Conservation (phyloP, 2,888 invertebrate species). For the Lasioglossum pauxillum region DNA sequence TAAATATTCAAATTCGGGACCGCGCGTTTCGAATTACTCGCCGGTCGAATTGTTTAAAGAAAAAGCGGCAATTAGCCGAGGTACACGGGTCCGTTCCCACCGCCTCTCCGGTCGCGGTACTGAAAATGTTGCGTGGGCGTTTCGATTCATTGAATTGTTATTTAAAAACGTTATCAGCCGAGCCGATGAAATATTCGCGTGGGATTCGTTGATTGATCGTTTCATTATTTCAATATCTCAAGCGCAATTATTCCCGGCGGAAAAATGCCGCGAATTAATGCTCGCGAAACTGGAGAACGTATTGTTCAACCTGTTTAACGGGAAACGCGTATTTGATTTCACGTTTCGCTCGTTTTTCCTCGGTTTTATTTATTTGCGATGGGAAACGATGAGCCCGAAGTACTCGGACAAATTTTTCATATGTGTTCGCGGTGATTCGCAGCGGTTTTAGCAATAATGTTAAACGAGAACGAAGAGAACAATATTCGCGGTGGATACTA, state of each 20-base stretch:
- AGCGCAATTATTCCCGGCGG: neutral
- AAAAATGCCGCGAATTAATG: neutral
- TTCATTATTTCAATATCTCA: conserved; percentile 7
- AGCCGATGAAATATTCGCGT: neutral
- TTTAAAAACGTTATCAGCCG: neutral
- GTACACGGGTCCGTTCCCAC: neutral
- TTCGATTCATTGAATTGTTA: neutral
- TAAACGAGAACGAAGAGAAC: neutral
- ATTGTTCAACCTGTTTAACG: neutral
- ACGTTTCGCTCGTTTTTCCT: neutral
- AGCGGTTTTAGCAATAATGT: neutral
- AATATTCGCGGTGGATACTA: neutral
- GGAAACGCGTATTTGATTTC: neutral
- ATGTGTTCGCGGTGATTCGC: neutral
- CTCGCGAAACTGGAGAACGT: neutral
- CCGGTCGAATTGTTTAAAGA: neutral
- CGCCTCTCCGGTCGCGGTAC: neutral
- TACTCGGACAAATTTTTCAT: neutral
- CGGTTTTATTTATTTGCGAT: neutral
- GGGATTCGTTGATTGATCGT: neutral
- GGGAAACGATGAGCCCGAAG: neutral
- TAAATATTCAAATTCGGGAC: neutral
- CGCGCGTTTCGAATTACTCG: neutral
- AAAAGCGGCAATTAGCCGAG: neutral
- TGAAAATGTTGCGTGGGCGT: neutral